These are phyloP conservation scores for Megalops atlanticus DNA, from an alignment of 2,113 vertebrate species.

Conservation along the genomic window DNA sequence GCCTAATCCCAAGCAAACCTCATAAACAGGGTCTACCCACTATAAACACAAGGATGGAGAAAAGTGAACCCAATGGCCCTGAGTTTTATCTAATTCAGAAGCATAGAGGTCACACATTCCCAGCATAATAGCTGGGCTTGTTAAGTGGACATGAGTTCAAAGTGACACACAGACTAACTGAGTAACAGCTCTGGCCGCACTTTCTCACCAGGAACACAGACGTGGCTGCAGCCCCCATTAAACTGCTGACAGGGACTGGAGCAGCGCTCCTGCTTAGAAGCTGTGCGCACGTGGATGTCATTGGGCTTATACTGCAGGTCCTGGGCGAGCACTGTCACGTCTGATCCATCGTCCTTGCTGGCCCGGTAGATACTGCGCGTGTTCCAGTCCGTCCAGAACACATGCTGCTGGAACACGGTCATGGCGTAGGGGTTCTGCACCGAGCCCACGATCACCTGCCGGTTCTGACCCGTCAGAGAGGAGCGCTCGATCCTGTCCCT, in stretches of 20 bases:
- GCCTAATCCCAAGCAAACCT: no score
- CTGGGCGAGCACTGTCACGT: conserved; percentile 69
- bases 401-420: conserved; percentile 83
- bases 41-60: no score
- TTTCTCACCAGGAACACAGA: conserved; percentile 84
- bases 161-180: neutral
- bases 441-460: conserved; percentile 79
- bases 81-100: no score
- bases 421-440: conserved; percentile 78
- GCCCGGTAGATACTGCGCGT: conserved; percentile 79
- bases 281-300: conserved; percentile 77
- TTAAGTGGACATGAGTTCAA: neutral
- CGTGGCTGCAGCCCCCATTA: conserved; percentile 92
- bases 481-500: conserved; percentile 89
- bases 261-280: conserved; percentile 80
- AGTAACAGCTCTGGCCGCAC: neutral
- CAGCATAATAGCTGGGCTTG: no score
- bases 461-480: conserved; percentile 75
- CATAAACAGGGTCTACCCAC: no score
- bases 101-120: no score
- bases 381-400: conserved; percentile 91
- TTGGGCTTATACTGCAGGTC: conserved; percentile 75
- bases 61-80: no score
- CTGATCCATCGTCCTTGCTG: conserved; percentile 87
- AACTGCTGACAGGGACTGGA: conserved; percentile 85